Conservation (phyloP, 2,113 vertebrate genomes). For the Nesoenas mayeri region DNA sequence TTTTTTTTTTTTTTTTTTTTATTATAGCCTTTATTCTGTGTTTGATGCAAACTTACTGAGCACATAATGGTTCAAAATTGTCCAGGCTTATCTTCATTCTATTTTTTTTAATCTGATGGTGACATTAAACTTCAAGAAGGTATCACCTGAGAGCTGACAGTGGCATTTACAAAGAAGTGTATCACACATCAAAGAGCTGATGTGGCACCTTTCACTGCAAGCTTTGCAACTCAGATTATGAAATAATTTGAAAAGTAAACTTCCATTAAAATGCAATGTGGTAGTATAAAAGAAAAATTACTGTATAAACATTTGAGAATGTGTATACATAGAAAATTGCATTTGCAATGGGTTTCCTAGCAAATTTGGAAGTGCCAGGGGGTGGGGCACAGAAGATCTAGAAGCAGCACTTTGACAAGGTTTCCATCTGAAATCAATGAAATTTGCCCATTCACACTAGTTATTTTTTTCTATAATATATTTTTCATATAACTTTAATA, state of each 20-base stretch:
- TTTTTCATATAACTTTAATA: neutral
- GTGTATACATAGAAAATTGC: neutral
- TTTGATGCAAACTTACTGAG: constrained; percentile 17
- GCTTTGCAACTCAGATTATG: constrained; percentile 1
- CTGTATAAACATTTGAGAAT: neutral
- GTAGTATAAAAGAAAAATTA: neutral
- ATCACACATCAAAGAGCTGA: constrained; percentile 14
- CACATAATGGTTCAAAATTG: constrained; percentile 10
- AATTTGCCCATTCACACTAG: neutral
- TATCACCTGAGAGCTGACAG: constrained; percentile 23
- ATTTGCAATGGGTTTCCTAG: neutral
- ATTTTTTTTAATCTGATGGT: neutral
- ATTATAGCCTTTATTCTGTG: neutral
- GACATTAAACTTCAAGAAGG: constrained; percentile 9
- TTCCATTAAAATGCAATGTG: constrained; percentile 10
- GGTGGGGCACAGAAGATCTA: neutral
- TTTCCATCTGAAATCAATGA: neutral
- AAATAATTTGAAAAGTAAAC: constrained; percentile 27
- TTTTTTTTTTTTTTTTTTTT: constrained; percentile 46
- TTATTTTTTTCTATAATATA: neutral
- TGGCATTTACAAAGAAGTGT: neutral
- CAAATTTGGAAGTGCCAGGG: neutral
- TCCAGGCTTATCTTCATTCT: neutral
- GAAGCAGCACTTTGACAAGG: neutral
- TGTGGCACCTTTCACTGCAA: constrained; percentile 12